These are phyloP conservation scores for Pachypanchax playfairii DNA, from an alignment of 2,113 vertebrate species.

Conservation along the genomic window DNA sequence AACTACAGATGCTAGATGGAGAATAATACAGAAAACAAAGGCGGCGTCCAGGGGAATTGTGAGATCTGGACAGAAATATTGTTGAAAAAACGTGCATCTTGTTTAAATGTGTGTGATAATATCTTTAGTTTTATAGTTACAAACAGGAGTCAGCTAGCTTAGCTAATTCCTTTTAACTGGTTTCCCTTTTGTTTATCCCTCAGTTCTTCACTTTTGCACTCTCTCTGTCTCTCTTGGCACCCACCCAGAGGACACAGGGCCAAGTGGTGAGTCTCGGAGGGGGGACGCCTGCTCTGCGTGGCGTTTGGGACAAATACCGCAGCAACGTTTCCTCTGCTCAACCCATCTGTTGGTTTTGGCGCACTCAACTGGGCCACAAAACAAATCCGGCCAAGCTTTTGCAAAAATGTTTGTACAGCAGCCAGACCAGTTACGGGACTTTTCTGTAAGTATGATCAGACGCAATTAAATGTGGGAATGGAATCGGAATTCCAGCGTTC, in stretches of 20 bases:
- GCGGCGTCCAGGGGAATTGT: constrained; percentile 28
- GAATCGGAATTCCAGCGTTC: constrained; percentile 29
- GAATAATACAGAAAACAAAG: constrained; percentile 19
- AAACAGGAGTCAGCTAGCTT: constrained; percentile 13
- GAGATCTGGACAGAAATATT: constrained; percentile 30
- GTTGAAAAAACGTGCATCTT: constrained; percentile 6
- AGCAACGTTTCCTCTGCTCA: constrained; percentile 72
- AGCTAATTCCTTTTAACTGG: not conserved
- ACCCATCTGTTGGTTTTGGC: constrained; percentile 80
- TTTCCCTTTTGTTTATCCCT: not conserved
- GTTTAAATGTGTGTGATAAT: constrained; percentile 10
- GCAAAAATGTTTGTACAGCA: constrained; percentile 68
- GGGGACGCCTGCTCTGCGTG: constrained; percentile 61
- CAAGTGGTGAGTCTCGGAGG: constrained; percentile 74
- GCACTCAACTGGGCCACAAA: constrained; percentile 60
- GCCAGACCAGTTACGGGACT: constrained; percentile 74
- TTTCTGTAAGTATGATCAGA: constrained; percentile 67
- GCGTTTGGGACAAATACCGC: constrained; percentile 72
- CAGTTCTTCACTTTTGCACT: constrained; percentile 5
- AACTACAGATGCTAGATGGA: constrained; percentile 13
- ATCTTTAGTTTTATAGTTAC: constrained; percentile 13
- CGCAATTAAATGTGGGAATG: constrained; percentile 66
- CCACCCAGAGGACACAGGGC: constrained; percentile 51
- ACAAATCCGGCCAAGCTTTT: constrained; percentile 62
- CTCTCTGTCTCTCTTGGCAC: constrained; percentile 48